Conservation (phyloP, 2,888 invertebrate species). For the Chironomus tentans region DNA sequence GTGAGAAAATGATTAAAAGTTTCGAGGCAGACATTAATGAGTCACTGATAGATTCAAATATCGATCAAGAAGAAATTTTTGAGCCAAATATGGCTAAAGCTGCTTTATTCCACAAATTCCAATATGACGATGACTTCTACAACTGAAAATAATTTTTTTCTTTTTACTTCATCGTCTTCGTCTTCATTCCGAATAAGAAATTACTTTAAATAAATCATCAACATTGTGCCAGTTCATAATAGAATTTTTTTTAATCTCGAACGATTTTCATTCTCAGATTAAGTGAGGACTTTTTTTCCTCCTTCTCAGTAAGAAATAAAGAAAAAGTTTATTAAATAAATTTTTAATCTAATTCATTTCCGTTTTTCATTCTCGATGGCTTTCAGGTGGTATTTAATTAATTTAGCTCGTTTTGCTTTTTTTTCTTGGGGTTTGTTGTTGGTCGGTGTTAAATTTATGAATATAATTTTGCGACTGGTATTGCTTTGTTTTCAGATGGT, state of each 20-base stretch:
- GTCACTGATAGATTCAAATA: background rate
- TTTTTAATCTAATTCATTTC: too few relatives aligned
- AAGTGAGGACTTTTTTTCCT: too few relatives aligned
- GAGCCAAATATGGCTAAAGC: conserved; percentile 9
- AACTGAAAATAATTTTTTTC: background rate
- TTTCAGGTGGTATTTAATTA: background rate
- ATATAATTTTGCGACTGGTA: too few relatives aligned
- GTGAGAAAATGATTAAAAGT: background rate
- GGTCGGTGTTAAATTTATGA: too few relatives aligned
- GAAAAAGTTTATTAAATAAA: background rate
- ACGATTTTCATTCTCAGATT: background rate
- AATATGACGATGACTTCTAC: conserved; percentile 3
- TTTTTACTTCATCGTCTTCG: too few relatives aligned
- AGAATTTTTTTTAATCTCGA: background rate
- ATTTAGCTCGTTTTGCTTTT: too few relatives aligned
- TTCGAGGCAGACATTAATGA: conserved; percentile 2
- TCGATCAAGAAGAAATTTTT: background rate
- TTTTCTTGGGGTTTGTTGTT: too few relatives aligned
- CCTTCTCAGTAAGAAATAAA: background rate
- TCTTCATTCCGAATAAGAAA: too few relatives aligned
- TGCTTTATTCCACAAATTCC: background rate
- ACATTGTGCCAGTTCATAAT: background rate
- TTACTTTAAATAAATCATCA: background rate
- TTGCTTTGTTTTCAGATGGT: too few relatives aligned
- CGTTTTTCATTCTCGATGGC: background rate